Percentiles rank a stretch among this genome's conserved stretches.
Conservation (phyloP, 2,797 vertebrate genomes). For the Lutjanus campechanus region DNA sequence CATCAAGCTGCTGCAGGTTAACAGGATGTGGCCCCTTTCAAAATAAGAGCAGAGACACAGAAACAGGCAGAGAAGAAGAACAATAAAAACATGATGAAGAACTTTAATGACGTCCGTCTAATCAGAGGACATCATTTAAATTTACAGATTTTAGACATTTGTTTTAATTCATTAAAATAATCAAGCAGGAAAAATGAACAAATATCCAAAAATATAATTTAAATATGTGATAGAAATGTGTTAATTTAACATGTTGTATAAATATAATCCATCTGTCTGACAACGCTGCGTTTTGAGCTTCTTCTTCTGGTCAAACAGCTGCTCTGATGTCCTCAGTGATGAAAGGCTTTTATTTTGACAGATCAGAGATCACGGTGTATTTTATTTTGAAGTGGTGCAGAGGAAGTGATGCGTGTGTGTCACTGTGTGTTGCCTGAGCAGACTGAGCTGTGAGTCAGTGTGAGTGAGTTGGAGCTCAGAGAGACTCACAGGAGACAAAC, state of each 20-base stretch:
- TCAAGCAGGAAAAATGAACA: background rate
- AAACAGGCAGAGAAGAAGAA: background rate
- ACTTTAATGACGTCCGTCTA: background rate
- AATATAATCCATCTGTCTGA: too few relatives aligned
- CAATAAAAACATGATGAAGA: background rate
- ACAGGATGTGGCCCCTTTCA: conserved; percentile 1
- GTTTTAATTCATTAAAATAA: background rate
- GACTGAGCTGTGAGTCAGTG: background rate
- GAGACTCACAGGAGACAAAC: too few relatives aligned
- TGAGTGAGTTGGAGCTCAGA: background rate
- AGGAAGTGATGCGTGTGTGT: background rate
- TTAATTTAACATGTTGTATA: too few relatives aligned
- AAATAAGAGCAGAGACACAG: conserved; percentile 15
- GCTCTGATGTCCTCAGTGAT: too few relatives aligned
- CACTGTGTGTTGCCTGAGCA: background rate
- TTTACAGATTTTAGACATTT: background rate
- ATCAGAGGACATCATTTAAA: background rate
- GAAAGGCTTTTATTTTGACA: background rate
- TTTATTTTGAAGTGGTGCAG: background rate
- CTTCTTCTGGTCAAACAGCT: background rate
- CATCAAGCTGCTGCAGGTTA: background rate
- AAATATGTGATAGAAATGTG: too few relatives aligned
- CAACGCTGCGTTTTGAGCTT: too few relatives aligned
- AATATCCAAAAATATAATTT: too few relatives aligned
- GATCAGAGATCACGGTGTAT: too few relatives aligned